Percentiles rank a stretch among this genome's conserved stretches.
Evolutionary conservation across 2,888 invertebrate species (phyloP).

Genomic region (Itoplectis maculator): DNA sequence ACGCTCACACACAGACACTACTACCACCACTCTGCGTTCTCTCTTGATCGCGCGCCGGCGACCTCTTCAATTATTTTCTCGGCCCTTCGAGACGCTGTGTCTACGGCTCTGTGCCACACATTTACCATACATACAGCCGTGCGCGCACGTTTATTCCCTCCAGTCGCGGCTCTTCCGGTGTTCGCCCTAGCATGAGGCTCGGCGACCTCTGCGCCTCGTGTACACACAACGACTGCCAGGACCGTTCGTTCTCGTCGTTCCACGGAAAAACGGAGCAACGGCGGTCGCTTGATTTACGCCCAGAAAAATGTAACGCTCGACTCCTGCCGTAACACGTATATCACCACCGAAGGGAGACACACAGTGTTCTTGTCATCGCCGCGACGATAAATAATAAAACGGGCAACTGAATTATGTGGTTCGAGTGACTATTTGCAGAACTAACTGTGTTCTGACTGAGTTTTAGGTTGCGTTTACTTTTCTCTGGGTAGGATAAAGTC

Average conservation of each 20-base stretch:
- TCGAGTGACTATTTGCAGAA: too few relatives aligned
- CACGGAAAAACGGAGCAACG: too few relatives aligned
- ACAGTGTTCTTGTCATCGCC: too few relatives aligned
- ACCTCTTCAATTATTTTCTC: conserved; percentile 67
- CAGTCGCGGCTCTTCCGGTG: conserved; percentile 34
- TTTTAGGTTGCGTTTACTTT: too few relatives aligned
- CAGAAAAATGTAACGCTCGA: too few relatives aligned
- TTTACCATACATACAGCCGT: conserved; percentile 23
- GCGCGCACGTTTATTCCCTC: conserved; percentile 22
- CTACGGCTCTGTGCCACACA: conserved; percentile 27
- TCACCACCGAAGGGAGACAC: too few relatives aligned
- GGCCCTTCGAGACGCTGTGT: conserved; percentile 63
- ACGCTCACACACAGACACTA: not conserved
- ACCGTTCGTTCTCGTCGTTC: not conserved
- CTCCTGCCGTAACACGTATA: too few relatives aligned
- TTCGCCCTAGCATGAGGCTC: conserved; percentile 46
- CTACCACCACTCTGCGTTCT: not conserved
- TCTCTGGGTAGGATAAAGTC: too few relatives aligned
- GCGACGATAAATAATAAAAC: too few relatives aligned
- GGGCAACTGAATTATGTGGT: too few relatives aligned
- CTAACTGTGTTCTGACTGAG: too few relatives aligned
- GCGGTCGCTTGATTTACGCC: too few relatives aligned
- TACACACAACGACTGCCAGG: conserved; percentile 39
- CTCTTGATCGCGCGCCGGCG: conserved; percentile 51
- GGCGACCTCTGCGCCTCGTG: conserved; percentile 43